These are phyloP conservation scores for Sula dactylatra DNA, from an alignment of 2,113 vertebrate genomes.

Conservation along the genomic window DNA sequence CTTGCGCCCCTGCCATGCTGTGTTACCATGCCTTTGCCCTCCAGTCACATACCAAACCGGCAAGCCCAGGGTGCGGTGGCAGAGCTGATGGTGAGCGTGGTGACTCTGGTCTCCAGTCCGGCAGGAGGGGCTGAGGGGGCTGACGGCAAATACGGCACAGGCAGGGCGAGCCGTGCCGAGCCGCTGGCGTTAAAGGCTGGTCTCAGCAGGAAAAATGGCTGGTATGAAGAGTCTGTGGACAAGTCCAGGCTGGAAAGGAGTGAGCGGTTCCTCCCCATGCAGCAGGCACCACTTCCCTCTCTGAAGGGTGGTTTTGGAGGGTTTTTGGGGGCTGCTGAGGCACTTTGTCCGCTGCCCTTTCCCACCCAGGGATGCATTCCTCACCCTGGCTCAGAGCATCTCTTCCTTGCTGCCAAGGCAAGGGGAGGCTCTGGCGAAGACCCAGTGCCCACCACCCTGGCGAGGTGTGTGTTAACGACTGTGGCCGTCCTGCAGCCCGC, in stretches of 20 bases:
- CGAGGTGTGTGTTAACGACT: not conserved
- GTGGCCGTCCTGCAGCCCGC: not conserved
- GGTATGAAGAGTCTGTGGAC: conserved; percentile 50
- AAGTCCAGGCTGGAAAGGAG: conserved; percentile 45
- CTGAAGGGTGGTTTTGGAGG: rapidly evolving
- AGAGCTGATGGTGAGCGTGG: not conserved
- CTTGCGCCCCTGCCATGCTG: not conserved
- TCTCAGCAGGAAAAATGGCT: conserved; percentile 28
- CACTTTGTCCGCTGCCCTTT: not conserved
- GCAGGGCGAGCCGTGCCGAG: not conserved
- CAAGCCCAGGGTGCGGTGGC: not conserved
- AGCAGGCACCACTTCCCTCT: not conserved
- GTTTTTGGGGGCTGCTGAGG: not conserved
- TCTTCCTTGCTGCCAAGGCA: rapidly evolving
- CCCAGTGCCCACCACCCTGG: rapidly evolving
- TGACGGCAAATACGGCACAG: rapidly evolving
- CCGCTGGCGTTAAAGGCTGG: not conserved
- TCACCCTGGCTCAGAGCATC: not conserved
- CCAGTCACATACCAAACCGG: rapidly evolving
- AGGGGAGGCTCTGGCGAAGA: not conserved
- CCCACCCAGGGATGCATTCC: not conserved
- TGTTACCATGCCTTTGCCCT: not conserved
- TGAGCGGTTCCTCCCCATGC: not conserved
- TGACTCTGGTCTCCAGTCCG: too few relatives aligned
- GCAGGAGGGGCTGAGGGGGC: not conserved